Evolutionary conservation across 2,888 invertebrate species (phyloP).

Genomic region (Campoplex capitator): DNA sequence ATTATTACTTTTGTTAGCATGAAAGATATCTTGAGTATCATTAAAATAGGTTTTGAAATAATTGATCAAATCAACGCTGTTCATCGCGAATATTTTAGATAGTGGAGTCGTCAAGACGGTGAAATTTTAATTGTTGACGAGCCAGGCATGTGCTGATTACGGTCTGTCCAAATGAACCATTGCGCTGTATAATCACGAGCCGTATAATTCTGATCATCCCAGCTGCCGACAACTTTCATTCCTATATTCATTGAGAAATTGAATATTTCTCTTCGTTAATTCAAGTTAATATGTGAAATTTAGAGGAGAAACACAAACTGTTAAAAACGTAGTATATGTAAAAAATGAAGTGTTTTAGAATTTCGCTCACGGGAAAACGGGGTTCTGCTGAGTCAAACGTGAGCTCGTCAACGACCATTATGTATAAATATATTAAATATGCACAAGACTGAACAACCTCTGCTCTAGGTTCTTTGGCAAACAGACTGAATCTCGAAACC

Average conservation of each 20-base stretch:
- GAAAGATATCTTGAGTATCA: background rate
- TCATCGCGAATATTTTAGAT: too few relatives aligned
- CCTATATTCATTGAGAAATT: background rate
- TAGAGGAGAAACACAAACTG: background rate
- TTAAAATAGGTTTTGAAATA: background rate
- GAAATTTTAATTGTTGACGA: background rate
- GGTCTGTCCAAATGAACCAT: background rate
- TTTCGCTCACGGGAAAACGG: background rate
- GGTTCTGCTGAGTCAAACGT: background rate
- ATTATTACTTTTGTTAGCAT: background rate
- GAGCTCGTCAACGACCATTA: background rate
- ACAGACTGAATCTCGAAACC: background rate
- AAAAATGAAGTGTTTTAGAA: background rate
- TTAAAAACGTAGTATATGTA: background rate
- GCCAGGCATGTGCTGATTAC: too few relatives aligned
- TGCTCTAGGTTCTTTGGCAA: conserved; percentile 14
- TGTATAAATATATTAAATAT: background rate
- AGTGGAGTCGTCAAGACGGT: too few relatives aligned
- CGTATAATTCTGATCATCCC: background rate
- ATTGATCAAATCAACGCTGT: too few relatives aligned
- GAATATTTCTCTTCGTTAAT: background rate
- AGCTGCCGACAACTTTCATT: background rate
- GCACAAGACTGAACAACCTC: background rate
- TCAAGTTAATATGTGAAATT: background rate
- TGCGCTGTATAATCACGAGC: background rate